Conservation (phyloP, 2,888 invertebrate species). For the Ormyrus thymus region DNA sequence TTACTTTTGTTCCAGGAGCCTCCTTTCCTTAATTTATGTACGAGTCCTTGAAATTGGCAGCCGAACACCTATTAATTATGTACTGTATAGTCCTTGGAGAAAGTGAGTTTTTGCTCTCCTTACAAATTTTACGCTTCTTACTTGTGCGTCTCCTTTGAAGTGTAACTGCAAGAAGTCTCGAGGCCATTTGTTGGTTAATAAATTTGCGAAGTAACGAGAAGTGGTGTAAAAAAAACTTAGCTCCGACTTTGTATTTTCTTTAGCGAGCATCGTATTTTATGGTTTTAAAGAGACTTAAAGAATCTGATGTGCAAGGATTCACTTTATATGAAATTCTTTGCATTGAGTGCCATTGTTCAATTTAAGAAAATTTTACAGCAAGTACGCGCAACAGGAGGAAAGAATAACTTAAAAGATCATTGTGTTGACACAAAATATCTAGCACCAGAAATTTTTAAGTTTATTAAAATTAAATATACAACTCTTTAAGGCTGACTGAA, state of each 20-base stretch:
- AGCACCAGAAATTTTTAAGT: too few relatives aligned
- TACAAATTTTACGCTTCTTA: conserved; percentile 53
- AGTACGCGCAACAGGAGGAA: too few relatives aligned
- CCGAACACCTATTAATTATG: conserved; percentile 52
- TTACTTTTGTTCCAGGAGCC: background rate
- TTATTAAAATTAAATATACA: too few relatives aligned
- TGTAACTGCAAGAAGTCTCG: conserved; percentile 39
- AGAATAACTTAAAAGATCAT: too few relatives aligned
- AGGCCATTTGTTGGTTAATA: conserved; percentile 53
- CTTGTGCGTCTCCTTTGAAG: conserved; percentile 44
- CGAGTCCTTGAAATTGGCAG: conserved; percentile 51
- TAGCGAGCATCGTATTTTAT: conserved; percentile 36
- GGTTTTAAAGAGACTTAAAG: conserved; percentile 17
- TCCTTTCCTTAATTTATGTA: conserved; percentile 32
- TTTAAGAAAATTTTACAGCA: too few relatives aligned
- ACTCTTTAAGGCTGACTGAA: too few relatives aligned
- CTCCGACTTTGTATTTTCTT: conserved; percentile 33
- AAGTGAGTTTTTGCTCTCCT: conserved; percentile 53
- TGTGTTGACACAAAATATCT: too few relatives aligned
- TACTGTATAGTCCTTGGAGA: conserved; percentile 49
- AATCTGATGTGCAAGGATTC: background rate
- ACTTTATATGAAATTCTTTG: conserved; percentile 26
- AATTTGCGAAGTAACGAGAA: conserved; percentile 55
- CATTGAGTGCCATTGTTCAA: conserved; percentile 17
- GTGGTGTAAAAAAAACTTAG: conserved; percentile 37